Evolutionary conservation across 2,797 vertebrate species (phyloP).

Genomic region (Macrochelys suwanniensis): DNA sequence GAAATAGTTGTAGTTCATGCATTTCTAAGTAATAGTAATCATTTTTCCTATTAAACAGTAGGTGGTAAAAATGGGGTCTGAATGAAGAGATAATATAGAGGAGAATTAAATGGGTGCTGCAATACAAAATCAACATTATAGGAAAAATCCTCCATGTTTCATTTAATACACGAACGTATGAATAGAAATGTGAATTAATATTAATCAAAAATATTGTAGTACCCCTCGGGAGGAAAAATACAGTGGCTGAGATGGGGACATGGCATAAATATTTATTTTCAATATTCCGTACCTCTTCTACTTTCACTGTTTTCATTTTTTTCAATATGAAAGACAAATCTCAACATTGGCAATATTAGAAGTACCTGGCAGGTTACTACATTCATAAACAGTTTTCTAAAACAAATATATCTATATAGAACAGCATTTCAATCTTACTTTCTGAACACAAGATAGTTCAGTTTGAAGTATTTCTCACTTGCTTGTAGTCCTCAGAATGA

Average conservation of each 20-base stretch:
- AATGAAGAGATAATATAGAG: background rate
- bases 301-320: background rate
- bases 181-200: background rate
- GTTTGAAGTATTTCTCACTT: background rate
- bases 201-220: background rate
- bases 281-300: background rate
- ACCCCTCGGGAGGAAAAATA: background rate
- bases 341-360: background rate
- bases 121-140: background rate
- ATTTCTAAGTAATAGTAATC: background rate
- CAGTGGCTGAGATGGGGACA: fast-evolving
- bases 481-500: background rate
- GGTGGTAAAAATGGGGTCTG: background rate
- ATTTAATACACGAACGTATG: background rate
- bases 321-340: background rate
- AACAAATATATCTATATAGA: background rate
- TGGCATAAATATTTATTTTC: background rate
- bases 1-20: too few relatives aligned
- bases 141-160: background rate
- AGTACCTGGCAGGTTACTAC: fast-evolving
- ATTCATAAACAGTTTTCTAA: background rate
- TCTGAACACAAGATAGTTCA: background rate
- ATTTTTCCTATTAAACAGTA: background rate
- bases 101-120: background rate
- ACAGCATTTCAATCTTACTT: background rate